Base-by-base conservation (phyloP, 2,797 vertebrate species). In the Ispidina lecontei region DNA sequence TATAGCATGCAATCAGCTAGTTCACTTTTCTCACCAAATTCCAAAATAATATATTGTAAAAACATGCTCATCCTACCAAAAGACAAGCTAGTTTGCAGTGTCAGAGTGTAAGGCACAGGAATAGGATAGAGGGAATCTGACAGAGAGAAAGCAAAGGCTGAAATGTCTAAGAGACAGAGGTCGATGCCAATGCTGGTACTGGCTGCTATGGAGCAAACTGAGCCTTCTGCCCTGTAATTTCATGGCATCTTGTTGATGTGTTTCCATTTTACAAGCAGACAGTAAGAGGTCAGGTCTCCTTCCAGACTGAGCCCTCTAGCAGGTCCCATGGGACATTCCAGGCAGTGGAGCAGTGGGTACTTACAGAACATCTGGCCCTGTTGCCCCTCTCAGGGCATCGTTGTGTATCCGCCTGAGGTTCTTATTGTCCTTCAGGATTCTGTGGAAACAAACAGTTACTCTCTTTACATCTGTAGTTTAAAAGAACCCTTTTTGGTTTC, bases 331-430 rank as follows among this genome's bases (percentile, higher is more conserved):
- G 68, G 69, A 85, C 19, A 10, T 10, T 26, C 31, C 55, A 29
- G 68, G 14, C 14, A 12, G 31, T 0, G 2, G 43, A 62, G 58
- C 0, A 4, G 26, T 22, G 29, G 44, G 7, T 97, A 98, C 99
- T 99, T 96, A 99, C 99, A 99, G 96, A 70, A 97, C 84, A 43
- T 91, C 98, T 13, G 98, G 99, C 91, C 98, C 98, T 2, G 79
- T 96, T 84, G 98, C 98, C 67, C 98, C 98, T 94, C 95, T 97
- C 90, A 99, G 98, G 81, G 98, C 98, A 14, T 98, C 97, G 0
- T 98, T 96, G 84, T 98, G 97, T 64, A 99, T 98, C 92, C 96
- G 62, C 73, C 95, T 94, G 52, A 99, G 98, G 82, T 97, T 94
- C 67, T 71, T 95, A 75, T 99, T 99, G 95, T 98, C 98, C 94